A percentile compares a stretch with the other conserved stretches of the same genome.
Evolutionary conservation across 2,888 invertebrate species (phyloP).

Genomic region (Thereva nobilitata): DNA sequence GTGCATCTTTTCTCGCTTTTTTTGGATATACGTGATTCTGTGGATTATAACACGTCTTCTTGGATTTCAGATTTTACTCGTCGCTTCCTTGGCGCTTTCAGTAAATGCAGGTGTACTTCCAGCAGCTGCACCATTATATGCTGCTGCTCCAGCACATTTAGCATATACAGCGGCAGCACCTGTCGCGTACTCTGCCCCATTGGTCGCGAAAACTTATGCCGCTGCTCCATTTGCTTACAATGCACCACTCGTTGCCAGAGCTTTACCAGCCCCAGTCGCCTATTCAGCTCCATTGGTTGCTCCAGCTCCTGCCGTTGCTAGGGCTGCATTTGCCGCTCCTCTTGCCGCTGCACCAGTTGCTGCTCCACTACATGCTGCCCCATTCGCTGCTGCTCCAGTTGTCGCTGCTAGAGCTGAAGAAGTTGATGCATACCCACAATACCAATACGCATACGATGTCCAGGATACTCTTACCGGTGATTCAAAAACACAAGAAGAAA

Average conservation of each 20-base stretch:
- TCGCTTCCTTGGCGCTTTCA: slow-evolving; percentile 55
- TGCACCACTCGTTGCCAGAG: slow-evolving; percentile 38
- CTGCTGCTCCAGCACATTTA: slow-evolving; percentile 42
- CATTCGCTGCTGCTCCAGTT: slow-evolving; percentile 50
- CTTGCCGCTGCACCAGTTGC: slow-evolving; percentile 36
- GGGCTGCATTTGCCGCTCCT: slow-evolving; percentile 40
- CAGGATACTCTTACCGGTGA: slow-evolving; percentile 61
- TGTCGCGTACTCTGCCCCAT: slow-evolving; percentile 43
- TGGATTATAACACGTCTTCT: slow-evolving; percentile 41
- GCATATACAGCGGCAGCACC: slow-evolving; percentile 45
- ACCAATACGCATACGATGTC: slow-evolving; percentile 60
- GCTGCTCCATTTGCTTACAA: slow-evolving; percentile 39
- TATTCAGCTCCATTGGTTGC: slow-evolving; percentile 41
- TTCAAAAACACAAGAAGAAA: slow-evolving; percentile 60
- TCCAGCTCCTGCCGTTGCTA: slow-evolving; percentile 45
- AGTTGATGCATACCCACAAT: slow-evolving; percentile 59
- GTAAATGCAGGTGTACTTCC: slow-evolving; percentile 53
- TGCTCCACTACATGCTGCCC: slow-evolving; percentile 56
- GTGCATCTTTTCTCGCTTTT: slow-evolving; percentile 1
- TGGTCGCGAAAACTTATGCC: slow-evolving; percentile 39
- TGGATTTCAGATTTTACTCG: slow-evolving; percentile 50
- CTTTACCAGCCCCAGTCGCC: slow-evolving; percentile 37
- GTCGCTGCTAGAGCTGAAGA: slow-evolving; percentile 53
- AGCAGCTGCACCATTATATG: slow-evolving; percentile 47
- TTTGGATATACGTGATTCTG: slow-evolving; percentile 7